Percentiles rank a stretch among this genome's conserved stretches.
Conservation (phyloP, 1,140 invertebrate genomes). For the Drosophila leontia region DNA sequence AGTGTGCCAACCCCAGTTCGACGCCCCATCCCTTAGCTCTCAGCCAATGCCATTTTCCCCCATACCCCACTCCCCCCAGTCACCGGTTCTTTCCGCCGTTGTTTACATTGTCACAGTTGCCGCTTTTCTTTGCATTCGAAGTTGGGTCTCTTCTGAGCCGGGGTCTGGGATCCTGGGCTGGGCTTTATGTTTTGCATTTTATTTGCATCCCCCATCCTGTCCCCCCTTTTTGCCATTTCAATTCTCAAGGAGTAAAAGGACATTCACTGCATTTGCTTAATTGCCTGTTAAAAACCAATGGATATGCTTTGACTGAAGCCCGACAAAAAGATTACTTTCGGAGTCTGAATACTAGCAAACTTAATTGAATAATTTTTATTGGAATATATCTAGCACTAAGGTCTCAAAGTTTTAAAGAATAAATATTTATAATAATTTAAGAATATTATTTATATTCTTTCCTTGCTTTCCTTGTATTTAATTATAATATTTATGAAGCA, state of each 20-base stretch:
- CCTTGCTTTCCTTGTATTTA: neutral
- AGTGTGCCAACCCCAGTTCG: neutral
- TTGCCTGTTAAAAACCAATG: constrained; percentile 51
- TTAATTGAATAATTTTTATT: neutral
- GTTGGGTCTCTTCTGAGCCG: constrained; percentile 39
- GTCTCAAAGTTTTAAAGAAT: neutral
- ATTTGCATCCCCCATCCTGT: constrained; percentile 47
- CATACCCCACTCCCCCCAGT: neutral
- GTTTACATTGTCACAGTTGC: constrained; percentile 82
- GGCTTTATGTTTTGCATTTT: constrained; percentile 80
- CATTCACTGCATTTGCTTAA: constrained; percentile 68
- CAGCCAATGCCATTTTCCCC: constrained; percentile 2
- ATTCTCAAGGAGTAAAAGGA: constrained; percentile 28
- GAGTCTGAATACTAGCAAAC: neutral
- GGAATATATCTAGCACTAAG: neutral
- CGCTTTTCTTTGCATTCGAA: constrained; percentile 76
- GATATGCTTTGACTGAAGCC: neutral
- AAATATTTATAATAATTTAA: neutral
- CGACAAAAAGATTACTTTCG: constrained; percentile 8
- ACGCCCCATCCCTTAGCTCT: neutral
- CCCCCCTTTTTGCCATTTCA: neutral
- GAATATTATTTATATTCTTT: neutral
- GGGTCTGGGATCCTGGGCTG: constrained; percentile 25
- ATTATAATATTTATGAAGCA: neutral
- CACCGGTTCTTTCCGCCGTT: constrained; percentile 55